Evolutionary conservation across 2,113 vertebrate species (phyloP).

Genomic region (Cricetomys ansorgei): DNA sequence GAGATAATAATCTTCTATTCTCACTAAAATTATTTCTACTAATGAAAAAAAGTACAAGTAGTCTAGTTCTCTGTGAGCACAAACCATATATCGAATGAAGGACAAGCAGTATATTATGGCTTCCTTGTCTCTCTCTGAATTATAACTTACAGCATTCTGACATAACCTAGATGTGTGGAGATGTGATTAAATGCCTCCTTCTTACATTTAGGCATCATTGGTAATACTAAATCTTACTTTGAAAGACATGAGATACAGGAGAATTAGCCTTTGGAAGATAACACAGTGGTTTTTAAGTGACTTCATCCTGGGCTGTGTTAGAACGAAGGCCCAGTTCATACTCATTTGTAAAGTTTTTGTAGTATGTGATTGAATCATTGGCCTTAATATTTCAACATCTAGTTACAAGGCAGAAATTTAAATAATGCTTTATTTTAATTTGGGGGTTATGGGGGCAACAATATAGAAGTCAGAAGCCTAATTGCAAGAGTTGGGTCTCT

Average conservation of each 20-base stretch:
- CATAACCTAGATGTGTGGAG: constrained; percentile 1
- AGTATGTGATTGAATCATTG: neutral
- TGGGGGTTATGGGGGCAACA: accelerated
- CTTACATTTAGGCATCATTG: constrained; percentile 24
- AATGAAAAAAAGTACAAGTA: neutral
- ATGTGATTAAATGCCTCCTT: constrained; percentile 19
- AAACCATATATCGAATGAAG: neutral
- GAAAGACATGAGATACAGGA: neutral
- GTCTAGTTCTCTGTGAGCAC: neutral
- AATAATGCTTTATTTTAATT: neutral
- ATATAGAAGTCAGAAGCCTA: neutral
- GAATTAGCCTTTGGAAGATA: neutral
- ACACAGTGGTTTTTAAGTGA: neutral
- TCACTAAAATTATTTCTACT: neutral
- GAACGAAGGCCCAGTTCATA: neutral
- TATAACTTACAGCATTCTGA: constrained; percentile 26
- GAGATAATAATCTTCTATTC: neutral
- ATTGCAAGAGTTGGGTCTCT: neutral
- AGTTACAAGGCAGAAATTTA: neutral
- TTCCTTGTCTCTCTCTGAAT: neutral
- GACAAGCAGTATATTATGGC: neutral
- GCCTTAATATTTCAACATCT: neutral
- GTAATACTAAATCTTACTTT: constrained; percentile 10
- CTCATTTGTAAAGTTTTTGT: neutral
- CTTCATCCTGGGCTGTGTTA: neutral